Base-by-base conservation (phyloP, 1,140 invertebrate genomes). In the Sinella curviseta region DNA sequence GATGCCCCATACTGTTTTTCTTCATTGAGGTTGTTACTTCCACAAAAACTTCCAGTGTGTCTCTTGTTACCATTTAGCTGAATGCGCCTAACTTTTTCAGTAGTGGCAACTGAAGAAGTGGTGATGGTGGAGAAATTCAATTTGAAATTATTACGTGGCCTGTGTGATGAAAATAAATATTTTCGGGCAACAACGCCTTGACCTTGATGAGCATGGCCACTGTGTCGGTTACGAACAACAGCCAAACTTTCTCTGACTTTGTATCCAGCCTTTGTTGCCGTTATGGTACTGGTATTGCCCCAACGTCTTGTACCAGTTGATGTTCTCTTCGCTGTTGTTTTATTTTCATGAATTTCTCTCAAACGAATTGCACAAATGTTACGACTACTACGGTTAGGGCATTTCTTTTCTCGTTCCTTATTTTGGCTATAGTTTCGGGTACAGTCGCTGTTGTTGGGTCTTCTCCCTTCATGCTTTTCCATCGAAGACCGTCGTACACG, bases 181-280 rank as follows among this genome's bases (percentile, higher is more conserved):
- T 60, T 60, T 60, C 55, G 55, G 55, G 24, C 55, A 60, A n/a
- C n/a, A n/a, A 60, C n/a, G 55, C 55, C 55, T 60, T 60, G 55
- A 26, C 55, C 55, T 60, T 60, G 55, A 24, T 12, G 3, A 24
- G 14, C 24, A 17, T 12, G 8, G 24, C 55, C n/a, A n/a, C n/a
- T n/a, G n/a, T n/a, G n/a, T n/a, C n/a, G 55, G 24, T 24, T 60
- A 14, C 55, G 55, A 3, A 24, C 55, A 14, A n/a, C n/a, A n/a
- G 8, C 24, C 8, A 60, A 60, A 24, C n/a, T 60, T 60, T 60
- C 55, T 26, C 55, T 24, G 8, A 60, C 24, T 60, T 60, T 60
- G 55, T 60, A 60, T n/a, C n/a, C n/a, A n/a, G n/a, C n/a, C n/a
- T n/a, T n/a, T n/a, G n/a, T n/a, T n/a, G n/a, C 39, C 8, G 39